These are phyloP conservation scores for Epistrophe eligans DNA, from an alignment of 2,888 invertebrate species.

Conservation along the genomic window DNA sequence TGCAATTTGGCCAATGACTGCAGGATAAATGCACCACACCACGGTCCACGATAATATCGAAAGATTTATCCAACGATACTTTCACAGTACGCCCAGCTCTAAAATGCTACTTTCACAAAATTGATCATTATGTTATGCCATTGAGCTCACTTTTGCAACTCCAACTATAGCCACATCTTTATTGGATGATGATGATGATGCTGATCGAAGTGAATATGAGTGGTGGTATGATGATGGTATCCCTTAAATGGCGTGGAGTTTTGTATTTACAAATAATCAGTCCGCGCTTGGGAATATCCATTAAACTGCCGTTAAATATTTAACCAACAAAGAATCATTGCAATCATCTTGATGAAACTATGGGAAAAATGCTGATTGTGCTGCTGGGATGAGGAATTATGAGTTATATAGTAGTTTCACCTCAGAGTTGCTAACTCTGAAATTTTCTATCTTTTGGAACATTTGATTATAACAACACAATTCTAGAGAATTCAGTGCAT, in stretches of 20 bases:
- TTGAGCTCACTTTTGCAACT: constrained; percentile 45
- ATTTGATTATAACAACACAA: no score
- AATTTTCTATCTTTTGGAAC: no score
- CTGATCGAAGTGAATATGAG: constrained; percentile 12
- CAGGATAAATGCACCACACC: constrained; percentile 47
- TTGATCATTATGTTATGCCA: constrained; percentile 45
- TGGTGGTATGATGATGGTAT: constrained; percentile 23
- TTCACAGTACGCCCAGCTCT: constrained; percentile 48
- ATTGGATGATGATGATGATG: constrained; percentile 16
- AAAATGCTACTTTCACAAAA: constrained; percentile 63
- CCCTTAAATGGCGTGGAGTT: constrained; percentile 45
- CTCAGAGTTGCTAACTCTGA: neutral
- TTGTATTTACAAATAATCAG: constrained; percentile 36
- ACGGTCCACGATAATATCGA: constrained; percentile 36
- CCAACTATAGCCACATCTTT: constrained; percentile 29
- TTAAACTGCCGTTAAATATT: constrained; percentile 52
- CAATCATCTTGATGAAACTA: constrained; percentile 21
- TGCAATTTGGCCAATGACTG: constrained; percentile 58
- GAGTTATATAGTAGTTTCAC: neutral
- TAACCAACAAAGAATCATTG: constrained; percentile 24
- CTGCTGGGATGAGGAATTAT: neutral
- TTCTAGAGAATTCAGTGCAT: no score
- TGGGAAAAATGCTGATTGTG: constrained; percentile 31
- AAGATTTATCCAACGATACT: constrained; percentile 44
- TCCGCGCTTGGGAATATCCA: constrained; percentile 24